phyloP scores from a whole-genome alignment of 2,797 vertebrate genomes.

The Zenarchopterus dispar region DNA sequence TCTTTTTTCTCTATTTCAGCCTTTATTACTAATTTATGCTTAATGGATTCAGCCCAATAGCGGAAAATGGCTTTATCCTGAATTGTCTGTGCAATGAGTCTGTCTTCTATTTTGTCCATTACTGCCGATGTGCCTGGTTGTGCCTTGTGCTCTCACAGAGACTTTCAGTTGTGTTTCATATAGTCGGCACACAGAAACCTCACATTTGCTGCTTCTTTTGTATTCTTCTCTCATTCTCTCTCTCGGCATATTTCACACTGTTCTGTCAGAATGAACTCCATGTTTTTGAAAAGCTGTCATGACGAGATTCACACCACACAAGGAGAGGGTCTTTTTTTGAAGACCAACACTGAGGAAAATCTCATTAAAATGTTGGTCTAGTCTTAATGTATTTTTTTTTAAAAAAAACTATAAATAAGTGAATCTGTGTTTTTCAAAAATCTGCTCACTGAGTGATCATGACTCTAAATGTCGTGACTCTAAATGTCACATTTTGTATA shows the following conservation, averaged over 20 bases:
- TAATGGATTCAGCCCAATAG: background rate
- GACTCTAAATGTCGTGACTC: background rate
- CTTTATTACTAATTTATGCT: slow-evolving; percentile 11
- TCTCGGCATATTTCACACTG: background rate
- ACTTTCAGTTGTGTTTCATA: slow-evolving; percentile 17
- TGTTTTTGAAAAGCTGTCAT: background rate
- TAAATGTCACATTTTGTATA: background rate
- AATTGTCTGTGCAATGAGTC: slow-evolving; percentile 1
- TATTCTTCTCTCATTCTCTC: slow-evolving; percentile 3
- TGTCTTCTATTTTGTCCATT: slow-evolving; percentile 2
- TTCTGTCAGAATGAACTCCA: background rate
- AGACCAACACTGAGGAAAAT: background rate
- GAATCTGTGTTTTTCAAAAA: background rate
- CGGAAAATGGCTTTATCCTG: slow-evolving; percentile 9
- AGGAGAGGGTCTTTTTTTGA: background rate
- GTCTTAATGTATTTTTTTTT: background rate
- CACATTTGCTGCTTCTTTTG: slow-evolving; percentile 9
- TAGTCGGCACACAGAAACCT: background rate
- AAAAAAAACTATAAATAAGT: no score
- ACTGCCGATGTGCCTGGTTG: background rate
- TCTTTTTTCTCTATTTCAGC: slow-evolving; percentile 8
- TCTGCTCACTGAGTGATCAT: background rate
- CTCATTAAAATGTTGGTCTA: background rate
- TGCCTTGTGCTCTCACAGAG: background rate
- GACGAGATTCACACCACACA: background rate